A percentile compares a stretch with the other conserved stretches of the same genome.
Evolutionary conservation across 2,797 vertebrate genomes (phyloP).

Genomic region (Bradypus variegatus): DNA sequence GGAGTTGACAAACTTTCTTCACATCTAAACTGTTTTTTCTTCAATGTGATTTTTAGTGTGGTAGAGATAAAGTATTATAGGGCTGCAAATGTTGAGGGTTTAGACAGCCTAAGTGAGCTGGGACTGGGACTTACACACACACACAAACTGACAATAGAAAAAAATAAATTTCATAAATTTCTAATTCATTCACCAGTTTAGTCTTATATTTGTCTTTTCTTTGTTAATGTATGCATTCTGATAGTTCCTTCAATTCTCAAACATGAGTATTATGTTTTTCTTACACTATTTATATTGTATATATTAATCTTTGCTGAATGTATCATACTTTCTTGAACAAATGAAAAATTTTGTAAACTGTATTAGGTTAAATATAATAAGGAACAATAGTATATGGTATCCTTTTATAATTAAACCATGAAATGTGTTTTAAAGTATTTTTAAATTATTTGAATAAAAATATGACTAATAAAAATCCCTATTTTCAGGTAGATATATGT

Average conservation of each 20-base stretch:
- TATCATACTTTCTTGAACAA: conserved; percentile 17
- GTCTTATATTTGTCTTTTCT: not conserved
- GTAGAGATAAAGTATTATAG: not conserved
- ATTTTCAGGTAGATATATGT: conserved; percentile 24
- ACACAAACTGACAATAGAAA: not conserved
- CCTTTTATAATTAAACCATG: conserved; percentile 23
- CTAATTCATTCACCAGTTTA: not conserved
- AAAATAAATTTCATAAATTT: conserved; percentile 1
- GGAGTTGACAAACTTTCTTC: too few species aligned
- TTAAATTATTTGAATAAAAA: conserved; percentile 36
- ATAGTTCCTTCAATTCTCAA: conserved; percentile 27
- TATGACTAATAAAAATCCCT: conserved; percentile 31
- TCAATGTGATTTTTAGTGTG: conserved; percentile 4
- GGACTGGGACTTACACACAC: not conserved
- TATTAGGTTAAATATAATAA: conserved; percentile 22
- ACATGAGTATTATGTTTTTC: conserved; percentile 8
- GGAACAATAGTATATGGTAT: not conserved
- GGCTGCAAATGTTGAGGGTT: not conserved
- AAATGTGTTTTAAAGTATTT: conserved; percentile 31
- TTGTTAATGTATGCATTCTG: conserved; percentile 1
- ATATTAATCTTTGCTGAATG: not conserved
- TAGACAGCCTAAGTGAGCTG: not conserved
- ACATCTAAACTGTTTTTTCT: not conserved
- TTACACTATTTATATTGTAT: conserved; percentile 3
- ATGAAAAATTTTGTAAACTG: conserved; percentile 35